Conservation (phyloP, 2,888 invertebrate genomes). For the Palloptera scutellata region DNA sequence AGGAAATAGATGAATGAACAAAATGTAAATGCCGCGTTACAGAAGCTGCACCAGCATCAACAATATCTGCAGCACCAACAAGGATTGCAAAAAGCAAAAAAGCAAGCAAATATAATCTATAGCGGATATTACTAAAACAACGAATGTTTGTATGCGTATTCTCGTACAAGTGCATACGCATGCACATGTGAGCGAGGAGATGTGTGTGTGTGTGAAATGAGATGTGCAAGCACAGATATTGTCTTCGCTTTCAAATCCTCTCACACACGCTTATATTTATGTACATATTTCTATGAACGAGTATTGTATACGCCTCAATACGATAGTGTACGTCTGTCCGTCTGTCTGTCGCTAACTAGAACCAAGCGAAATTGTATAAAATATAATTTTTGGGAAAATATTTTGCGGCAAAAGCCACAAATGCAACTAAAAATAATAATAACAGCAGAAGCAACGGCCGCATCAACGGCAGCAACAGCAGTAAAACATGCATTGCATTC, state of each 20-base stretch:
- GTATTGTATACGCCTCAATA: background rate
- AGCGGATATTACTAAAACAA: slow-evolving; percentile 36
- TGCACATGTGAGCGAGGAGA: background rate
- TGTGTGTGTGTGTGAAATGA: slow-evolving; percentile 20
- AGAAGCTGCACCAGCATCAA: background rate
- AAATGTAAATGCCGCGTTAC: too few relatives aligned
- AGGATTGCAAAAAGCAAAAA: background rate
- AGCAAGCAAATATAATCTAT: slow-evolving; percentile 37
- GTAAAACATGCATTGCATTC: too few relatives aligned
- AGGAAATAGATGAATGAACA: too few relatives aligned
- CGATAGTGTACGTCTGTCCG: too few relatives aligned
- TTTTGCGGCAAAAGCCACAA: too few relatives aligned
- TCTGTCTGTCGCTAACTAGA: background rate
- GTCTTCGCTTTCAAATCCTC: slow-evolving; percentile 26
- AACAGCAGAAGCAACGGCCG: too few relatives aligned
- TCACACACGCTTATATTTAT: background rate
- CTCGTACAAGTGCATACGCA: too few relatives aligned
- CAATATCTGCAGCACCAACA: slow-evolving; percentile 40
- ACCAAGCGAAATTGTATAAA: slow-evolving; percentile 5
- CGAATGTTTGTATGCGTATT: too few relatives aligned
- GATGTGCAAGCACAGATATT: slow-evolving; percentile 30
- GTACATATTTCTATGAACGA: background rate
- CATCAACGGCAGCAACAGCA: too few relatives aligned
- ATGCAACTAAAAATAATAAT: too few relatives aligned
- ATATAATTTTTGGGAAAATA: slow-evolving; percentile 19